Conservation (phyloP, 2,113 vertebrate species). For the Zosterops lateralis region DNA sequence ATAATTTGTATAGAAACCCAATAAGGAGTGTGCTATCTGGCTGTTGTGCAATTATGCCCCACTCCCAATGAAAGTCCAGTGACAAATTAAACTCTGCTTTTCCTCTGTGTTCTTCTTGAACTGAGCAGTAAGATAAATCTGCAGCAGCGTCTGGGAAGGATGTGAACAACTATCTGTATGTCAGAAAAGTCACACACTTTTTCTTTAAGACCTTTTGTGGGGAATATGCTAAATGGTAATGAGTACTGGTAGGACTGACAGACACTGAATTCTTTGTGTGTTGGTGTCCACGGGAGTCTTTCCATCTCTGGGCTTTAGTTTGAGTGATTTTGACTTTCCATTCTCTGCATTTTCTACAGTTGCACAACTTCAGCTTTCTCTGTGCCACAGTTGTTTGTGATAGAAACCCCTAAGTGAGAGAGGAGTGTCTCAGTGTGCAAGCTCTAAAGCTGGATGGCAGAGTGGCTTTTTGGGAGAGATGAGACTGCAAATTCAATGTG, state of each 20-base stretch:
- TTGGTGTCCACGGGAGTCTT: neutral
- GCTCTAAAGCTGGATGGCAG: neutral
- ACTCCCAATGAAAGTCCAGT: neutral
- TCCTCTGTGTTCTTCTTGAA: neutral
- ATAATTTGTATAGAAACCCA: neutral
- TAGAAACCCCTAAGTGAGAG: neutral
- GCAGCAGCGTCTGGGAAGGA: accelerated
- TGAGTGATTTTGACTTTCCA: neutral
- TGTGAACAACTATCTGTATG: neutral
- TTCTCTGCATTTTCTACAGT: neutral
- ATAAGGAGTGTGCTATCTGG: neutral
- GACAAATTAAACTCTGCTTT: neutral
- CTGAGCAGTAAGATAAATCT: neutral
- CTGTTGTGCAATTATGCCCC: neutral
- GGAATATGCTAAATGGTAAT: neutral
- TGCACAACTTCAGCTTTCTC: neutral
- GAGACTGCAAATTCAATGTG: neutral
- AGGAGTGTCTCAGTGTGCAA: neutral
- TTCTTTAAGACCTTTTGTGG: neutral
- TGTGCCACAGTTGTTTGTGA: neutral
- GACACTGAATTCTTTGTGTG: neutral
- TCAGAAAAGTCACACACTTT: neutral
- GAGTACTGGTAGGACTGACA: neutral
- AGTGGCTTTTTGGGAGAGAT: neutral
- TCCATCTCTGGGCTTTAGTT: neutral